These are phyloP conservation scores for Troides oblongomaculatus DNA, from an alignment of 2,888 invertebrate genomes.

Conservation along the genomic window DNA sequence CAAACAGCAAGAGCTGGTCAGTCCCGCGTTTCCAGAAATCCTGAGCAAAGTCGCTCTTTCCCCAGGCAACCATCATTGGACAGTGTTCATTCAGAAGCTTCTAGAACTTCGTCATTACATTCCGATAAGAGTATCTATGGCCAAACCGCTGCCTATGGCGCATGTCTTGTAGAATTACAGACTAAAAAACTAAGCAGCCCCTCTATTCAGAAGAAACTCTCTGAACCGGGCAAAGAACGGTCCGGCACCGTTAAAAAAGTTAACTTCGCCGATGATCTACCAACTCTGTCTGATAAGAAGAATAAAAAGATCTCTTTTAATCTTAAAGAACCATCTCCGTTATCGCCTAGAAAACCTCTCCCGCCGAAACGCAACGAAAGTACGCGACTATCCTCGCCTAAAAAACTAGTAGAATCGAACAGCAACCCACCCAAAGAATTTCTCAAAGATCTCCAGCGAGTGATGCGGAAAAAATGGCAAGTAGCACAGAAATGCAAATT, in stretches of 20 bases:
- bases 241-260: constrained; percentile 74
- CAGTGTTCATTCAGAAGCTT: constrained; percentile 76
- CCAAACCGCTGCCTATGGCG: constrained; percentile 64
- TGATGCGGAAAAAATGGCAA: constrained; percentile 96
- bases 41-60: constrained; percentile 63
- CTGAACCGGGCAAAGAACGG: constrained; percentile 61
- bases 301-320: constrained; percentile 84
- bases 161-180: constrained; percentile 80
- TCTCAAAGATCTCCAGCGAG: constrained; percentile 92
- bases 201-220: constrained; percentile 54
- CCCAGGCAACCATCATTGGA: constrained; percentile 80
- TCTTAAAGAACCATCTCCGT: constrained; percentile 74
- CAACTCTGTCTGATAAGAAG: constrained; percentile 74
- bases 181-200: constrained; percentile 72
- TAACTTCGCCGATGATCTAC: constrained; percentile 81
- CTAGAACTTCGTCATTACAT: constrained; percentile 66
- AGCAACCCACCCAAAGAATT: constrained; percentile 90
- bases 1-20: constrained; percentile 60
- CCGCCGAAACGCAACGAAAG: constrained; percentile 89
- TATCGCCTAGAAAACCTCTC: constrained; percentile 83
- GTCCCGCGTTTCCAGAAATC: constrained; percentile 59
- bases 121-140: constrained; percentile 66
- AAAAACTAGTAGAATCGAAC: constrained; percentile 85
- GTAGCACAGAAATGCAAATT: constrained; percentile 95
- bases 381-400: constrained; percentile 87